Percentiles rank a stretch among this genome's conserved stretches.
phyloP scores from a whole-genome alignment of 2,113 vertebrate genomes.

The Sciurus niger region DNA sequence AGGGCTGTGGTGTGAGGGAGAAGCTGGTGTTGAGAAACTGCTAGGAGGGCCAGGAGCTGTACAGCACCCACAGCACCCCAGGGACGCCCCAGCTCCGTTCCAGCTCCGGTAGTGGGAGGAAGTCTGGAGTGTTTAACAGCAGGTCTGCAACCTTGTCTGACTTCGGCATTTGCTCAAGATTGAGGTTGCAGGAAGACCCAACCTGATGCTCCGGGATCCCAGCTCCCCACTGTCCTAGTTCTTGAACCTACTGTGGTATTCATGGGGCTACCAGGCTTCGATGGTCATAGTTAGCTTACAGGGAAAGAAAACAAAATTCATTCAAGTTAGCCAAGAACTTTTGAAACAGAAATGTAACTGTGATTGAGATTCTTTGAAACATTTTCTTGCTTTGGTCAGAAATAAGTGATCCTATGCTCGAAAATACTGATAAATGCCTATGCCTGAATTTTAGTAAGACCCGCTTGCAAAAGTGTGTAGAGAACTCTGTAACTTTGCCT shows the following conservation, averaged over 20 bases:
- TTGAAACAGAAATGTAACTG: not conserved
- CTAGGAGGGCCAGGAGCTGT: not conserved
- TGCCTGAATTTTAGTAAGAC: not conserved
- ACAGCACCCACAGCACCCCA: rapidly evolving
- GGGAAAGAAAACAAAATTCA: not conserved
- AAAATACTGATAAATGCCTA: not conserved
- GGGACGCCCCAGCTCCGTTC: rapidly evolving
- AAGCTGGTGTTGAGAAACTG: not conserved
- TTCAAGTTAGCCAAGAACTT: not conserved
- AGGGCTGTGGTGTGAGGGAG: not conserved
- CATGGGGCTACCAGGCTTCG: not conserved
- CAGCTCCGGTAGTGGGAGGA: not conserved
- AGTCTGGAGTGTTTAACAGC: not conserved
- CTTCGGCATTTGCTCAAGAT: not conserved
- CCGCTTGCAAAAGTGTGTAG: not conserved
- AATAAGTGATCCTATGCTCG: not conserved
- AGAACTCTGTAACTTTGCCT: not conserved
- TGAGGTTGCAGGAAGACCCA: not conserved
- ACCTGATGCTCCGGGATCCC: not conserved
- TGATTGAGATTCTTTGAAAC: not conserved
- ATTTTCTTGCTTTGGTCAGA: not conserved
- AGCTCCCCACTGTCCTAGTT: not conserved
- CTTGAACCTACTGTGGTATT: not conserved
- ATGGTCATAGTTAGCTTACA: not conserved
- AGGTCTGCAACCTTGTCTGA: not conserved